Evolutionary conservation across 2,113 vertebrate genomes (phyloP).

Genomic region (Chascanopsetta lugubris): DNA sequence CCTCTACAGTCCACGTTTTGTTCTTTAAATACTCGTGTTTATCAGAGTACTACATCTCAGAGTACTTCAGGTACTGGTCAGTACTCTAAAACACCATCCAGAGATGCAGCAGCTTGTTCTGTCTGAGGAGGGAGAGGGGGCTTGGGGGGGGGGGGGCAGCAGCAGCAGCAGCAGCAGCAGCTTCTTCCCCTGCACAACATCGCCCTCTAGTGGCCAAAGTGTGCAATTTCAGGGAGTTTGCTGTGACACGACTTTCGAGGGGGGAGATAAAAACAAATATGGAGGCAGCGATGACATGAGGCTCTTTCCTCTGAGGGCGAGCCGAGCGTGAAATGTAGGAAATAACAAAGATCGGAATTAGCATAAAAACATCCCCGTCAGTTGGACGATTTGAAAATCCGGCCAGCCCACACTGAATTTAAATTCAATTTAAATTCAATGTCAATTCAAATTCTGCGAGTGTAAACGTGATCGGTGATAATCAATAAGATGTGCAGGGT

Average conservation of each 20-base stretch:
- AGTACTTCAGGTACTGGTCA: neutral
- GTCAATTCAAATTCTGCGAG: no score
- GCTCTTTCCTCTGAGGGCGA: constrained; percentile 16
- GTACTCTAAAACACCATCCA: neutral
- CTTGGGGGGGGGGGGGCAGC: no score
- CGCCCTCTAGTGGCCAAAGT: constrained; percentile 58
- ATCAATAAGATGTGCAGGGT: no score
- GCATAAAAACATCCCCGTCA: no score
- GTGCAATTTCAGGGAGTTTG: neutral
- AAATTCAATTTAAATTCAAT: no score
- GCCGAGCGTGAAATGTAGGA: constrained; percentile 8
- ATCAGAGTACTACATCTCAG: neutral
- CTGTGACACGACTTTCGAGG: constrained; percentile 5
- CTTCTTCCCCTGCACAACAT: constrained; percentile 38
- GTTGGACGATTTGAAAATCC: no score
- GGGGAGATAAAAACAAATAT: constrained; percentile 39
- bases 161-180: constrained; percentile 63
- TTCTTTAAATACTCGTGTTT: neutral
- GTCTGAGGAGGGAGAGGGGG: constrained; percentile 63
- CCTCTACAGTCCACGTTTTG: constrained; percentile 22
- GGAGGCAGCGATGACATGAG: constrained; percentile 40
- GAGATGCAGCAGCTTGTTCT: constrained; percentile 51
- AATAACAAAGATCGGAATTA: no score
- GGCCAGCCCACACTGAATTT: no score
- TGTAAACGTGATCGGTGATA: no score